Conservation (phyloP, 2,888 invertebrate species). For the Macropis europaea region DNA sequence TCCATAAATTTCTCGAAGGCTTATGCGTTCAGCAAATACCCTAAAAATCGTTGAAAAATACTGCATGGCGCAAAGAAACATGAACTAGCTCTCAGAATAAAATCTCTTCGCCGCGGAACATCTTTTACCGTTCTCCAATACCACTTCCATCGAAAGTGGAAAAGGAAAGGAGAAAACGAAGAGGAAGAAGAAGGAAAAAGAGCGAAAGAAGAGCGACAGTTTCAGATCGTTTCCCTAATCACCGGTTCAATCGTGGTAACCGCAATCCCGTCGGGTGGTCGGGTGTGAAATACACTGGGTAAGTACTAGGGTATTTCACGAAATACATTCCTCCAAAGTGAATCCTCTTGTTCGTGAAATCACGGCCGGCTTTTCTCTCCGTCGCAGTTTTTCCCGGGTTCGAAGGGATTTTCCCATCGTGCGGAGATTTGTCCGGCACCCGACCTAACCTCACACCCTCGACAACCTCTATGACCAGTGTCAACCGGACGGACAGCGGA, state of each 20-base stretch:
- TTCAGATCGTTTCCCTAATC: constrained; percentile 7
- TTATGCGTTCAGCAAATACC: too few species aligned
- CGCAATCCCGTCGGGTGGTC: too few species aligned
- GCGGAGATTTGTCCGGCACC: constrained; percentile 43
- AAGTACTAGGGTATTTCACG: too few species aligned
- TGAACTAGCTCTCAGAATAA: background rate
- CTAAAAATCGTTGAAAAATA: too few species aligned
- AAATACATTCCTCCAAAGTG: background rate
- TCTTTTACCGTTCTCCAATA: constrained; percentile 9
- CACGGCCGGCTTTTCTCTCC: background rate
- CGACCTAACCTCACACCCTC: constrained; percentile 3
- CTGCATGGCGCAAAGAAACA: too few species aligned
- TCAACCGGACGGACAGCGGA: constrained; percentile 47
- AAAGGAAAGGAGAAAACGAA: background rate
- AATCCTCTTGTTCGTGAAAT: constrained; percentile 15
- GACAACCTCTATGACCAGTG: constrained; percentile 37
- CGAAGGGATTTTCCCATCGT: constrained; percentile 1
- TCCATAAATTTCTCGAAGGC: too few species aligned
- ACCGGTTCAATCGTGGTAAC: background rate
- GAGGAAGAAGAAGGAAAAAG: background rate
- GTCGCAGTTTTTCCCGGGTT: background rate
- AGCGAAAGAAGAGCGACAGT: background rate
- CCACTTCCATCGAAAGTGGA: background rate
- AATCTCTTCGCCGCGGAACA: background rate
- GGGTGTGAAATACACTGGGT: too few species aligned